phyloP scores from a whole-genome alignment of 2,797 vertebrate species.

The Takifugu rubripes region DNA sequence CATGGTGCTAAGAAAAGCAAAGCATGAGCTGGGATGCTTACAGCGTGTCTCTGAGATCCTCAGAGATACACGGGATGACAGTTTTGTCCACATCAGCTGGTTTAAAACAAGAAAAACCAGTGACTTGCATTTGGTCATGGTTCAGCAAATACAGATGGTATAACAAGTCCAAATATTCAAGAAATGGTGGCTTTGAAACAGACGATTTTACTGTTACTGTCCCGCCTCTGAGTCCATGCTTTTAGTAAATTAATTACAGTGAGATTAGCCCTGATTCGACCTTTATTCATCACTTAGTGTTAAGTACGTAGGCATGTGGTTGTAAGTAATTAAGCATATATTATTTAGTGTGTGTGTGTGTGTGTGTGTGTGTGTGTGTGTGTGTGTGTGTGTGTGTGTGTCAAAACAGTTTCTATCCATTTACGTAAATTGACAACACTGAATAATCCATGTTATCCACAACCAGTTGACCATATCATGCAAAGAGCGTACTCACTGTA shows the following conservation, averaged over 20 bases:
- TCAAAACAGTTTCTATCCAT: not conserved
- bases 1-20: conserved; percentile 40
- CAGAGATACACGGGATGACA: conserved; percentile 16
- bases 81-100: conserved; percentile 9
- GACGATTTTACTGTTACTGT: conserved; percentile 27
- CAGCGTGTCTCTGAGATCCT: conserved; percentile 4
- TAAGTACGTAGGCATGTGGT: conserved; percentile 3
- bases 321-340: conserved; percentile 3
- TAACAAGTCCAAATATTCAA: too few relatives aligned
- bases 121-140: not conserved
- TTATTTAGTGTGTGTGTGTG: not conserved
- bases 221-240: conserved; percentile 48
- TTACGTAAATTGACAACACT: conserved; percentile 3
- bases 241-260: conserved; percentile 63
- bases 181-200: too few relatives aligned
- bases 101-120: conserved; percentile 18
- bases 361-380: too few relatives aligned
- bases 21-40: conserved; percentile 26
- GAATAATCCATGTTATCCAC: conserved; percentile 31
- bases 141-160: too few relatives aligned
- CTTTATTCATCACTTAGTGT: conserved; percentile 16
- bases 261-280: conserved; percentile 44
- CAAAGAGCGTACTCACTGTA: conserved; percentile 38
- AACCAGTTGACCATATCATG: conserved; percentile 30
- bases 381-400: not conserved